Conservation (phyloP, 2,113 vertebrate species). For the Zingel zingel region DNA sequence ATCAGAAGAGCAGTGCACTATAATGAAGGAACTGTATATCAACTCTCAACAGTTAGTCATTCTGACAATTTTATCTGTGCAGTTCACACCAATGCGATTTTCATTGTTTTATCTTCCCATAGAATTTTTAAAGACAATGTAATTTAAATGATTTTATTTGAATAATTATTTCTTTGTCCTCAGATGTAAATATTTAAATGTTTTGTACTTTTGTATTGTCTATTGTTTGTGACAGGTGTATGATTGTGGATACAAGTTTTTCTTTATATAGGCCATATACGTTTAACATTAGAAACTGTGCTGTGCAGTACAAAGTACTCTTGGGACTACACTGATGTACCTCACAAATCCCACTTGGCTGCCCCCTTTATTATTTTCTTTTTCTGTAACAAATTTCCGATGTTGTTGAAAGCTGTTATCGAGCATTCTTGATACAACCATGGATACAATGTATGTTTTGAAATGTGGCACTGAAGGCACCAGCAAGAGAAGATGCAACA, state of each 20-base stretch:
- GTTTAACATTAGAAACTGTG: constrained; percentile 30
- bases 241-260: background rate
- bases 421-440: background rate
- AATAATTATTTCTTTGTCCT: constrained; percentile 4
- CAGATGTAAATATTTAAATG: constrained; percentile 28
- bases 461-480: background rate
- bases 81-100: constrained; percentile 8
- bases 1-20: background rate
- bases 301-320: constrained; percentile 7
- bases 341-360: background rate
- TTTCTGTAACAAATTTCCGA: constrained; percentile 50
- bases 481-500: background rate
- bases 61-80: background rate
- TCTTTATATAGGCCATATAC: background rate
- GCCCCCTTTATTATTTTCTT: background rate
- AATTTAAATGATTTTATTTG: constrained; percentile 41
- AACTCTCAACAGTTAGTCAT: constrained; percentile 5
- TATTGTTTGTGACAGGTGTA: background rate
- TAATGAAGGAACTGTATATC: background rate
- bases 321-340: background rate
- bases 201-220: constrained; percentile 27
- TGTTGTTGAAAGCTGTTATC: constrained; percentile 2
- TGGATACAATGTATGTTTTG: background rate
- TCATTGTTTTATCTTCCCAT: background rate
- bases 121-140: background rate